phyloP scores from a whole-genome alignment of 2,113 vertebrate species.

The Brevimyrus niger region DNA sequence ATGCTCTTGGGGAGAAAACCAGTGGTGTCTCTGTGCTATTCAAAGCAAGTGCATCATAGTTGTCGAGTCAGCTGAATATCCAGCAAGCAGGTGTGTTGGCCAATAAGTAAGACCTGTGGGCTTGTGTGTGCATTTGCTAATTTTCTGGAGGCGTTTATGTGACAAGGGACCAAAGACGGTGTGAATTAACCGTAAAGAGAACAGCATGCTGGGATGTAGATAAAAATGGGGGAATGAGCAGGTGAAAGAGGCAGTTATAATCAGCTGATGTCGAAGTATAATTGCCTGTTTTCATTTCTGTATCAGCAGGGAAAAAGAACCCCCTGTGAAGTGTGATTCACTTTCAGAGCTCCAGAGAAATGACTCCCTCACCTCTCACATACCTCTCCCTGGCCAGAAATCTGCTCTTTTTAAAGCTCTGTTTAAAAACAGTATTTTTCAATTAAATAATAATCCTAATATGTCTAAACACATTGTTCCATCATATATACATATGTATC shows the following conservation, averaged over 20 bases:
- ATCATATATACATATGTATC: neutral
- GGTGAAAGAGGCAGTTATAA: neutral
- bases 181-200: neutral
- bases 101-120: neutral
- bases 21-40: neutral
- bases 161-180: neutral
- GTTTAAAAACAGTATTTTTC: neutral
- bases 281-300: conserved; percentile 3
- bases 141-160: neutral
- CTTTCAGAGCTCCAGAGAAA: neutral
- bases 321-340: conserved; percentile 7
- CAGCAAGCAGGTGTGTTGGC: neutral
- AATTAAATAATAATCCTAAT: neutral
- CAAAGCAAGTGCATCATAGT: neutral
- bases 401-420: neutral
- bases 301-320: neutral
- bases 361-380: neutral
- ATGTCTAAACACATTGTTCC: neutral
- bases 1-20: neutral
- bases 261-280: neutral
- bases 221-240: neutral
- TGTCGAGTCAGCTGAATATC: neutral
- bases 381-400: neutral
- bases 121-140: neutral
- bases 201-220: neutral